Percentiles rank a stretch among this genome's conserved stretches.
phyloP scores from a whole-genome alignment of 2,113 vertebrate species.

The Himantopus leucocephalus region DNA sequence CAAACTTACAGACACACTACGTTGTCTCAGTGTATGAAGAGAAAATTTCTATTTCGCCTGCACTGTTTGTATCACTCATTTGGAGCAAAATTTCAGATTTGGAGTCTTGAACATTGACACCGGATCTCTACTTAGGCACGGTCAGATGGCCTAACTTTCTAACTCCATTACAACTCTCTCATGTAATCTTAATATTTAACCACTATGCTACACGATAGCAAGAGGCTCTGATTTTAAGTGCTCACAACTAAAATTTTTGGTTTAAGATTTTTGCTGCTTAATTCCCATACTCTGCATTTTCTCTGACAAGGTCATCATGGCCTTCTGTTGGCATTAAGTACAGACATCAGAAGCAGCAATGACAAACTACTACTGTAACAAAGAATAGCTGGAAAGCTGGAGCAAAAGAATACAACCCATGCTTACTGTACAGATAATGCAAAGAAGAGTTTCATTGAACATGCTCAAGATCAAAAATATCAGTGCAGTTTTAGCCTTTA shows the following conservation, averaged over 20 bases:
- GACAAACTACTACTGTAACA: neutral
- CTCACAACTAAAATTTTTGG: neutral
- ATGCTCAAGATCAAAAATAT: neutral
- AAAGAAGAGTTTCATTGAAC: neutral
- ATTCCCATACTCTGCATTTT: neutral
- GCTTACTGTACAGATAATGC: neutral
- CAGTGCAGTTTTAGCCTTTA: neutral
- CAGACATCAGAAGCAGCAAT: neutral
- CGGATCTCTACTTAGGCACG: neutral
- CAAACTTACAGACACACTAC: neutral
- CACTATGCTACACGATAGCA: neutral
- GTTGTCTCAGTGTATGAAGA: neutral
- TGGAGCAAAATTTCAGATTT: neutral
- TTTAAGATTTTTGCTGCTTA: neutral
- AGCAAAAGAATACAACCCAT: neutral
- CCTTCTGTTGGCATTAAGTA: neutral
- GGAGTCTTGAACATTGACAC: neutral
- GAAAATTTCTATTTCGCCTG: neutral
- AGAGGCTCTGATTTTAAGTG: neutral
- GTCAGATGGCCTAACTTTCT: neutral
- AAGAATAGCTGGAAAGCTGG: neutral
- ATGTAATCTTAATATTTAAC: neutral
- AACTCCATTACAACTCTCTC: neutral
- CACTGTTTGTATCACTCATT: neutral
- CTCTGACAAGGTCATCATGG: neutral